Base-by-base conservation (phyloP, 2,888 invertebrate genomes). In the Euproctis similis region DNA sequence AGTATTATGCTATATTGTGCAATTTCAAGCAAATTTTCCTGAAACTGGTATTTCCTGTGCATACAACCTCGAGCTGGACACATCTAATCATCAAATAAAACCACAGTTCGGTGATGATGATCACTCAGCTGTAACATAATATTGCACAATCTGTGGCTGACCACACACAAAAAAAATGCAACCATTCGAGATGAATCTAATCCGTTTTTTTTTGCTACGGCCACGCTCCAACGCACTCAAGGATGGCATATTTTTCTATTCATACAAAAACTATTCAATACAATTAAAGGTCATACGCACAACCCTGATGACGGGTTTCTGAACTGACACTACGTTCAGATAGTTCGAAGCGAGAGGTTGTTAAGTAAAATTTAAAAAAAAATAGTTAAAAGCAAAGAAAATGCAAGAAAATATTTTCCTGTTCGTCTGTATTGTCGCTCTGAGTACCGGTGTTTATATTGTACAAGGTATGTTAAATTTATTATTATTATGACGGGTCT, bases 161-260 rank as follows among this genome's bases (percentile, higher is more conserved):
- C n/a, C n/a, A n/a, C n/a, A n/a, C n/a, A n/a, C n/a, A n/a, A n/a
- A 36, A 42, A 36, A 50, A 49, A 36, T 31, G 22, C 9, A 25
- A 26, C 9, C 12, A 20, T 36, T 48, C 34, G 26, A 43, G 39
- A 42, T 28, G 34, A 34, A 42, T 40, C 32, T 36, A 30, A 19
- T 43, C 41, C 17, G 24, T 25, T 32, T 29, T 16, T 32, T 45
- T 45, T 41, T 44, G 43, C 48, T 53, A 53, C 54, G 53, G 61
- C 17, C 49, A 59, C 61, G 68, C 50, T 60, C 30, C 34, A 51
- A 30, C 59, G 62, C 55, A 52, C 50, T 46, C 81, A 81, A 81
- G 80, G 81, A 80, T 81, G 76, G 13, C 63, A 69, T 60, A 39
- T 53, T 70, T 76, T 75, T 75, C 68, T 67, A 37, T 46, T 33